Percentiles rank a stretch among this genome's conserved stretches.
These are phyloP conservation scores for Agapostemon virescens DNA, from an alignment of 2,888 invertebrate genomes.

Conservation along the genomic window DNA sequence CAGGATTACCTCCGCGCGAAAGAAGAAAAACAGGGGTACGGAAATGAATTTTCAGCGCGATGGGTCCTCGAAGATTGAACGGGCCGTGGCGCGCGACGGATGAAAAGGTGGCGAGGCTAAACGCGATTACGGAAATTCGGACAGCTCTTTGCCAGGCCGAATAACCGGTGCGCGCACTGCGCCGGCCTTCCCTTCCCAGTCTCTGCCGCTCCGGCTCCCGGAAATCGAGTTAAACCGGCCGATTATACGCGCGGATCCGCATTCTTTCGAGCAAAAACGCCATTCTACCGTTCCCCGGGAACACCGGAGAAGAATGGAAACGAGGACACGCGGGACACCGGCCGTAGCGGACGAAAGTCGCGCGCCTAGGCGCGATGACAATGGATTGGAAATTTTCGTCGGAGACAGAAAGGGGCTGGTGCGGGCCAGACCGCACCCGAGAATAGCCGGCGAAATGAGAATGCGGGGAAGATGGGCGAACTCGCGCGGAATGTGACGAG, in stretches of 20 bases:
- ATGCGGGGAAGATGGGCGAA: conserved; percentile 36
- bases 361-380: conserved; percentile 19
- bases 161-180: too few relatives aligned
- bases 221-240: conserved; percentile 48
- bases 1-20: too few relatives aligned
- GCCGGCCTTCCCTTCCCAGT: too few relatives aligned
- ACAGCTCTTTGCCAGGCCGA: too few relatives aligned
- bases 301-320: background rate
- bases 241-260: conserved; percentile 45
- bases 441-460: conserved; percentile 30
- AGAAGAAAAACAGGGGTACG: too few relatives aligned
- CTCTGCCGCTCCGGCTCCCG: too few relatives aligned
- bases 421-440: background rate
- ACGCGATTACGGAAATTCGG: too few relatives aligned
- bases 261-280: conserved; percentile 40
- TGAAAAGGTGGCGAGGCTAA: too few relatives aligned
- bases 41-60: too few relatives aligned
- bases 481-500: conserved; percentile 45
- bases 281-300: background rate
- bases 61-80: too few relatives aligned
- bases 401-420: background rate
- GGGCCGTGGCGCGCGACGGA: too few relatives aligned
- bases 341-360: background rate
- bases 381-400: conserved; percentile 33
- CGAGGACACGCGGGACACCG: background rate